Conservation (phyloP, 2,797 vertebrate species). For the Macroramphosus scolopax region DNA sequence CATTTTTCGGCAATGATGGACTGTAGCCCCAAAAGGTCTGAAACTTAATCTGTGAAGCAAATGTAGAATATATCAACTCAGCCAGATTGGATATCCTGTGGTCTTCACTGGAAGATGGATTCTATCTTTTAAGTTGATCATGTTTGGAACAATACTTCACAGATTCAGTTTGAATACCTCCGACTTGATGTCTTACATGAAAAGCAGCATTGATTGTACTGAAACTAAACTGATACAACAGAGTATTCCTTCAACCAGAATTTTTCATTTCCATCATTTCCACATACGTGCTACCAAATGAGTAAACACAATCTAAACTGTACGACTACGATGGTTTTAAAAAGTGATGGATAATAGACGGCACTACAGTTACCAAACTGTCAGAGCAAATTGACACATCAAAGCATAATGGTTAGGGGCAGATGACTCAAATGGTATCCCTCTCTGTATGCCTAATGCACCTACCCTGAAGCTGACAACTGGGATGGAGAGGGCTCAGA, state of each 20-base stretch:
- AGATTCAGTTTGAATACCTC: constrained; percentile 67
- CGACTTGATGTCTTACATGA: constrained; percentile 70
- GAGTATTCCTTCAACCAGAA: constrained; percentile 44
- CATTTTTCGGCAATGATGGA: constrained; percentile 47
- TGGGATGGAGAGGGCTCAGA: constrained; percentile 91
- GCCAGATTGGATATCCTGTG: constrained; percentile 2
- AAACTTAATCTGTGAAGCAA: constrained; percentile 79
- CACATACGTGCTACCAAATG: constrained; percentile 16
- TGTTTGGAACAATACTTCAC: constrained; percentile 73
- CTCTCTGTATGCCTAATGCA: constrained; percentile 74
- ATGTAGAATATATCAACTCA: constrained; percentile 48
- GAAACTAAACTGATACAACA: constrained; percentile 56
- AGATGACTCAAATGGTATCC: constrained; percentile 69
- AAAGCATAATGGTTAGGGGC: constrained; percentile 68
- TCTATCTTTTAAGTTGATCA: constrained; percentile 23
- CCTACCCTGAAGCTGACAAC: constrained; percentile 97
- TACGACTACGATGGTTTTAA: constrained; percentile 27
- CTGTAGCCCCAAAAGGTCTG: constrained; percentile 71
- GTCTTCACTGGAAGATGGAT: constrained; percentile 16
- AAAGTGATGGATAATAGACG: constrained; percentile 38
- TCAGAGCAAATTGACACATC: constrained; percentile 61
- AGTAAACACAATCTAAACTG: constrained; percentile 25
- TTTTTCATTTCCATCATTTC: constrained; percentile 30
- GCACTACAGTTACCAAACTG: constrained; percentile 46
- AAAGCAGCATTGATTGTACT: constrained; percentile 69